Evolutionary conservation across 2,888 invertebrate genomes (phyloP).

Genomic region (Idaea aversata): DNA sequence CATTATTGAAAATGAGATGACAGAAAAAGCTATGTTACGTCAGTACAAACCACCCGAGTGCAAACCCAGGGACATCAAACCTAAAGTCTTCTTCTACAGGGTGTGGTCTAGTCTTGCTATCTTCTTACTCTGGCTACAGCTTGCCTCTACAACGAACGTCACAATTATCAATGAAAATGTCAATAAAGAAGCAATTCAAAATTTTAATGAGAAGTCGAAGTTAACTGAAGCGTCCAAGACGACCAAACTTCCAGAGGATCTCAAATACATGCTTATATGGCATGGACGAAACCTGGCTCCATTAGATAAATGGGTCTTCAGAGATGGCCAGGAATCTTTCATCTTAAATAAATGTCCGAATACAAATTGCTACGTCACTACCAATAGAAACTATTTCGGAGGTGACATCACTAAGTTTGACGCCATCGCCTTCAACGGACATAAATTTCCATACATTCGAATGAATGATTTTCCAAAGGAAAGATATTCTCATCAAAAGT

Average conservation of each 20-base stretch:
- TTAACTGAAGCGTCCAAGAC: slow-evolving; percentile 26
- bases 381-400: slow-evolving; percentile 43
- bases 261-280: slow-evolving; percentile 65
- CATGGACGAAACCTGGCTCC: slow-evolving; percentile 49
- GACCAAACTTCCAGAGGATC: slow-evolving; percentile 41
- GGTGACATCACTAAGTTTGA: slow-evolving; percentile 54
- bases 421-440: slow-evolving; percentile 63
- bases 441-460: slow-evolving; percentile 33
- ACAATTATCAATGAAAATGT: too few relatives aligned
- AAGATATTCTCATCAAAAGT: slow-evolving; percentile 57
- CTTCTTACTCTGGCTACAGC: too few relatives aligned
- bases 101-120: too few relatives aligned
- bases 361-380: slow-evolving; percentile 60
- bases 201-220: too few relatives aligned
- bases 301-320: slow-evolving; percentile 41
- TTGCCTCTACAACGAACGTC: too few relatives aligned
- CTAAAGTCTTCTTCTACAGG: too few relatives aligned
- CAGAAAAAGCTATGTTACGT: too few relatives aligned
- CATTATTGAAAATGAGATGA: too few relatives aligned
- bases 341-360: slow-evolving; percentile 55
- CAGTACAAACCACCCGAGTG: too few relatives aligned
- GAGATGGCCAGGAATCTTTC: slow-evolving; percentile 54
- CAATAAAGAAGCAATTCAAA: too few relatives aligned
- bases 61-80: too few relatives aligned
- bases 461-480: slow-evolving; percentile 42